phyloP scores from a whole-genome alignment of 2,888 invertebrate genomes.

The Caenorhabditis uteleia region DNA sequence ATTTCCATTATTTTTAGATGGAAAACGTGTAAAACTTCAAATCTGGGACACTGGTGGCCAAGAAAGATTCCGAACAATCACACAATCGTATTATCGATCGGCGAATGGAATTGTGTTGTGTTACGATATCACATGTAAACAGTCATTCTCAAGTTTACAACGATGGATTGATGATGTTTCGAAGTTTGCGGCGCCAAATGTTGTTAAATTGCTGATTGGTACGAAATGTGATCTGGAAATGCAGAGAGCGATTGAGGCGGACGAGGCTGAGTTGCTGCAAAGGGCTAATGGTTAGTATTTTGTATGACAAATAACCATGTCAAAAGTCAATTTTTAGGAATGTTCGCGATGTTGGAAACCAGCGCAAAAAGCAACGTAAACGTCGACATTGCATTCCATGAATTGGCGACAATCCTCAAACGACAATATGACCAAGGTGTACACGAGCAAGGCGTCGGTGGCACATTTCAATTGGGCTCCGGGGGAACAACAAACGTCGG shows the following conservation, averaged over 20 bases:
- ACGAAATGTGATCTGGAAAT: conserved; percentile 86
- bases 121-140: conserved; percentile 93
- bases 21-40: conserved; percentile 89
- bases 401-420: conserved; percentile 86
- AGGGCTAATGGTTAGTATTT: conserved; percentile 46
- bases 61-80: conserved; percentile 87
- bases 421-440: conserved; percentile 59
- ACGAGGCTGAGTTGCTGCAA: conserved; percentile 83
- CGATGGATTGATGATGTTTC: conserved; percentile 95
- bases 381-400: conserved; percentile 86
- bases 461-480: conserved; percentile 46
- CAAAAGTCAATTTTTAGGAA: conserved; percentile 27
- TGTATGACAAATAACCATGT: not conserved
- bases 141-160: conserved; percentile 87
- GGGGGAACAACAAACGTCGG: conserved; percentile 48
- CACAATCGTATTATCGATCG: conserved; percentile 80
- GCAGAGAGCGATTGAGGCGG: conserved; percentile 83
- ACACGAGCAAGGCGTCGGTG: conserved; percentile 30
- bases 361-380: conserved; percentile 78
- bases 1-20: conserved; percentile 75
- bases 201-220: conserved; percentile 87
- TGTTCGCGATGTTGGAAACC: conserved; percentile 64
- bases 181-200: conserved; percentile 89
- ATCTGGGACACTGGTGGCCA: conserved; percentile 98
- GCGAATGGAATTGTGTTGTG: conserved; percentile 95